Base-by-base conservation (phyloP, 2,888 invertebrate genomes). In the Diabrotica balteata region DNA sequence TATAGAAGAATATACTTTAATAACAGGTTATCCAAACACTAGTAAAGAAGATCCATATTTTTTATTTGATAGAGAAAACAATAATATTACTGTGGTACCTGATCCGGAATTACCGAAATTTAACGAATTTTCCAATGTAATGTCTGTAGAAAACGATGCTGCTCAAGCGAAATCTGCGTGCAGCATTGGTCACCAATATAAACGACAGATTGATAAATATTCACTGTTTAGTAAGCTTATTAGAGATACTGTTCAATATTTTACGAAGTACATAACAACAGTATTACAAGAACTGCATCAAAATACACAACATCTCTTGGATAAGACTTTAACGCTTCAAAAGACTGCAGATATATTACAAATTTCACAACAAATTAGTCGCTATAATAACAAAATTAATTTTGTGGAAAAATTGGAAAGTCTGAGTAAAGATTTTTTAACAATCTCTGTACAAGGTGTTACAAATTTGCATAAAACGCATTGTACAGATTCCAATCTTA, bases 91-190 rank as follows among this genome's bases (percentile, higher is more conserved):
- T 22, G 84, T 93, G 76, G 87, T 89, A 60, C 84, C 87, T 44
- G 91, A 91, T 83, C 86, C 88, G 63, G 93, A 91, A 70, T 83
- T 91, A 71, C 93, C 94, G 7, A 93, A 93, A 83, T 96, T 96
- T 81, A 95, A 96, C 0, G 90, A 91, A n/a, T 96, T 96, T 84
- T 91, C 93, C 2, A 92, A 90, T 80, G 88, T 92, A 64, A 91
- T 95, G 45, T 93, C 93, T 0, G 94, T 96, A 0, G 96, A 97
- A 83, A 93, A 93, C 80, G 97, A 97, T 83, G 96, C 96, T 11
- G 91, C 92, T 72, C 90, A 94, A 78, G 95, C 96, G 1, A 97
- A 97, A 86, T 89, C 90, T 63, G 93, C 93, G 67, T 95, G 95
- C 81, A 95, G 94, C 78, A 92, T 95, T 60, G 94, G 94, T 0